A percentile compares a stretch with the other conserved stretches of the same genome.
Conservation (phyloP, 2,888 invertebrate genomes). For the Agrypnus murinus region DNA sequence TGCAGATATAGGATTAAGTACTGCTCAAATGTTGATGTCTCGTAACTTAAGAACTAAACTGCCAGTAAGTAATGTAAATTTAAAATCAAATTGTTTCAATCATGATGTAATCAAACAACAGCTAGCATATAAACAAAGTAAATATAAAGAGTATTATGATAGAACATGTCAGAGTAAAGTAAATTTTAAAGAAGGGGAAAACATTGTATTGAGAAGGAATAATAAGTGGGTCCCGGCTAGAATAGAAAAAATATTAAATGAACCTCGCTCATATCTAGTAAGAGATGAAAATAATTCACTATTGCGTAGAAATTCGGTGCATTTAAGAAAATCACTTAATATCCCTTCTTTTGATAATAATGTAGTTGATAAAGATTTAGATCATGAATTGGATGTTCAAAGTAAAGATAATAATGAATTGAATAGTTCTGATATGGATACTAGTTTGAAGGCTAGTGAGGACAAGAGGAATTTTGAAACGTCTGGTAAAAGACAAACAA, state of each 20-base stretch:
- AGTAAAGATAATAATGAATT: too few relatives aligned
- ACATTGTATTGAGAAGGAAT: not conserved
- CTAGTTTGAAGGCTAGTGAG: too few relatives aligned
- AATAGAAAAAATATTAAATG: not conserved
- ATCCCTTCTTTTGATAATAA: not conserved
- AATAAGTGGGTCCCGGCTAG: not conserved
- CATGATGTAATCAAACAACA: not conserved
- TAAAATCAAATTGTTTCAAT: not conserved
- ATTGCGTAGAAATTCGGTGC: not conserved
- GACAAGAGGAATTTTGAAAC: too few relatives aligned
- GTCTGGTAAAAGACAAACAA: too few relatives aligned
- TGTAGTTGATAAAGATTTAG: too few relatives aligned
- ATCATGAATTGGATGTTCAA: too few relatives aligned
- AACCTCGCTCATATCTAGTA: not conserved
- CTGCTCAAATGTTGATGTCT: not conserved
- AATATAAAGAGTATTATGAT: not conserved
- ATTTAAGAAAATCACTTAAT: not conserved
- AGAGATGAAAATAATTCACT: not conserved
- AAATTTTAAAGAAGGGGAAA: not conserved
- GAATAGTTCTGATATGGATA: too few relatives aligned
- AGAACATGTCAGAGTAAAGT: not conserved
- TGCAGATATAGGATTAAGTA: not conserved
- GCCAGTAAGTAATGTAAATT: too few relatives aligned
- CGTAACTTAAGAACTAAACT: too few relatives aligned
- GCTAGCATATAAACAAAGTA: not conserved